Evolutionary conservation across 2,888 invertebrate species (phyloP).

Genomic region (Drosophila diplacantha): DNA sequence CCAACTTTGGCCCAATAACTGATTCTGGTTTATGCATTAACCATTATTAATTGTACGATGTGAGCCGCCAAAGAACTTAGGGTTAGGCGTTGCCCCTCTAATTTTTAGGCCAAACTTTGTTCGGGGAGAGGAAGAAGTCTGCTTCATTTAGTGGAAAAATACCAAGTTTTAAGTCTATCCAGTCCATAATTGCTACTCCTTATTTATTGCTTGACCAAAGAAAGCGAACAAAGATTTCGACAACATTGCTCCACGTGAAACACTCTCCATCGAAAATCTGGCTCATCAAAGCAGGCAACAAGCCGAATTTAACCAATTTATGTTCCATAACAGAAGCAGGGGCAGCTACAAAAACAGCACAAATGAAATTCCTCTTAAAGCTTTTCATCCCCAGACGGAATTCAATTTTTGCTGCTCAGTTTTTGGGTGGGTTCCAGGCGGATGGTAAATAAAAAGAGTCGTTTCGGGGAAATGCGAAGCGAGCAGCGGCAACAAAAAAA

Average conservation of each 20-base stretch:
- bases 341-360: conserved; percentile 19
- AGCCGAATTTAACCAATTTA: conserved; percentile 36
- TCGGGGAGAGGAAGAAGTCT: neutral
- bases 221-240: neutral
- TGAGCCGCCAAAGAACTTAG: neutral
- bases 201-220: neutral
- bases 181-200: neutral
- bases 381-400: conserved; percentile 48
- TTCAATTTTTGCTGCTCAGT: conserved; percentile 46
- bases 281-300: conserved; percentile 22
- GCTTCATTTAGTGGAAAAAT: neutral
- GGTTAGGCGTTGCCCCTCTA: conserved; percentile 26
- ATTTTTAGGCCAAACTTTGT: conserved; percentile 26
- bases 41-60: conserved; percentile 26
- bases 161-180: neutral
- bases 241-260: neutral
- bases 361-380: conserved; percentile 32
- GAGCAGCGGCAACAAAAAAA: conserved; percentile 48
- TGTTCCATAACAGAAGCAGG: conserved; percentile 38
- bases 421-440: conserved; percentile 26
- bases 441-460: conserved; percentile 37
- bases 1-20: conserved; percentile 16
- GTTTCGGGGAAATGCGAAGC: conserved; percentile 32
- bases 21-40: conserved; percentile 36
- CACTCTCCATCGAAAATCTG: conserved; percentile 15